Percentiles rank a stretch among this genome's conserved stretches.
Conservation (phyloP, 2,113 vertebrate genomes). For the Trinectes maculatus region DNA sequence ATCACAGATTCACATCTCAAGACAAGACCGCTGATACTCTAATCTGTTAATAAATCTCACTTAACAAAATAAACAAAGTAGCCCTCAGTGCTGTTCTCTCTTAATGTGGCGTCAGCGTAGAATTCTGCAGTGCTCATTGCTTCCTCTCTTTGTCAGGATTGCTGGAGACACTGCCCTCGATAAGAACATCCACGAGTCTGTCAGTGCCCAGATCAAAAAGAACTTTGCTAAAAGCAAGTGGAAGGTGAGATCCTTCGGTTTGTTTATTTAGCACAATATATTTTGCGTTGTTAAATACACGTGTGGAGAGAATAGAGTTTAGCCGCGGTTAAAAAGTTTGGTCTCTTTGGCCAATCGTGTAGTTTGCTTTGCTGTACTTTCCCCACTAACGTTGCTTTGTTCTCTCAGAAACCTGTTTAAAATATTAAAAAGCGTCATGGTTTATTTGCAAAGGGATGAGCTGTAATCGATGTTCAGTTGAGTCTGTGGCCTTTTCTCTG, state of each 20-base stretch:
- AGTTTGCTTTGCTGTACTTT: too few species aligned
- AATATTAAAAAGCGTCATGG: background rate
- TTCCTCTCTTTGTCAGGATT: slow-evolving; percentile 82
- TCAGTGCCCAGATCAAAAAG: slow-evolving; percentile 98
- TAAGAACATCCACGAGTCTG: slow-evolving; percentile 98
- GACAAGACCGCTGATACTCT: background rate
- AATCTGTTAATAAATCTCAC: background rate
- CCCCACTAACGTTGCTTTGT: too few species aligned
- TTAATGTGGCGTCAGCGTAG: too few species aligned
- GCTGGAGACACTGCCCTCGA: slow-evolving; percentile 95
- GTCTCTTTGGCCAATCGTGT: too few species aligned
- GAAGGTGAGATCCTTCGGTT: too few species aligned
- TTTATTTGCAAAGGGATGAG: background rate
- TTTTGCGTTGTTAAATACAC: background rate
- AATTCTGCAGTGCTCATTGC: too few species aligned
- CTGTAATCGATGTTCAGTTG: background rate
- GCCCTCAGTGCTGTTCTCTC: too few species aligned
- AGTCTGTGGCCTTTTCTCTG: slow-evolving; percentile 9
- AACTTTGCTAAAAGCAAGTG: slow-evolving; percentile 99
- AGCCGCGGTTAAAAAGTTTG: background rate
- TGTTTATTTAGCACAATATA: background rate
- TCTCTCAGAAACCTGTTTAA: too few species aligned
- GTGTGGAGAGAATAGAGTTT: background rate
- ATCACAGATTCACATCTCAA: slow-evolving; percentile 3
- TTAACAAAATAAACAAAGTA: too few species aligned